Conservation (phyloP, 2,797 vertebrate species). For the Thaleichthys pacificus region DNA sequence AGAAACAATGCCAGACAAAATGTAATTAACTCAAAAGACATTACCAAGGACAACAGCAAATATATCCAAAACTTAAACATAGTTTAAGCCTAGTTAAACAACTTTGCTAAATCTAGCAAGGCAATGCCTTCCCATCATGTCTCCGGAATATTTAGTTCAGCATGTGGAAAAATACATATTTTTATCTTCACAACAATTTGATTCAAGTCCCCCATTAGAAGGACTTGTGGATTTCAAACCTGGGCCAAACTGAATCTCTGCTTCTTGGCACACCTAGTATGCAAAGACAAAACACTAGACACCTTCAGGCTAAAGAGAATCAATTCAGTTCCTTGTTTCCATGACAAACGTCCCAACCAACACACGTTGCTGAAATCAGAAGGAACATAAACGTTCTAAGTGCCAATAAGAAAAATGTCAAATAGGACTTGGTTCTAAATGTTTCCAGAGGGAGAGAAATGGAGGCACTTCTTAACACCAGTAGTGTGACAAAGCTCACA, state of each 20-base stretch:
- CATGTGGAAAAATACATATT: neutral
- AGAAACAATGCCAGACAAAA: neutral
- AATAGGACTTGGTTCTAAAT: neutral
- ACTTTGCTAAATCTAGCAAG: neutral
- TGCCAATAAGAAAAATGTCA: neutral
- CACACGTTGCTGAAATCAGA: neutral
- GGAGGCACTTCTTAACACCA: constrained; percentile 8
- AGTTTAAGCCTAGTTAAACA: neutral
- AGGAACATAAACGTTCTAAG: neutral
- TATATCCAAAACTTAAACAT: neutral
- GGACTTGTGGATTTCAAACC: neutral
- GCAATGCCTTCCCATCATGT: neutral
- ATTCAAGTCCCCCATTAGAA: neutral
- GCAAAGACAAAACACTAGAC: neutral
- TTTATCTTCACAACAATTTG: neutral
- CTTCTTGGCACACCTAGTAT: no score
- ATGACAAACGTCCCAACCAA: neutral
- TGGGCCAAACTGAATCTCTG: neutral
- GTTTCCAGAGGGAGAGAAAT: neutral
- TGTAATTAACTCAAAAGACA: neutral
- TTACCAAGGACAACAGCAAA: constrained; percentile 2
- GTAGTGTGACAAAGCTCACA: neutral
- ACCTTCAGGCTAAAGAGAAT: neutral
- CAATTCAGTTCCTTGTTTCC: neutral
- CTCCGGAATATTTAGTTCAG: neutral